phyloP scores from a whole-genome alignment of 2,888 invertebrate genomes.

The Siphlonurus alternatus region DNA sequence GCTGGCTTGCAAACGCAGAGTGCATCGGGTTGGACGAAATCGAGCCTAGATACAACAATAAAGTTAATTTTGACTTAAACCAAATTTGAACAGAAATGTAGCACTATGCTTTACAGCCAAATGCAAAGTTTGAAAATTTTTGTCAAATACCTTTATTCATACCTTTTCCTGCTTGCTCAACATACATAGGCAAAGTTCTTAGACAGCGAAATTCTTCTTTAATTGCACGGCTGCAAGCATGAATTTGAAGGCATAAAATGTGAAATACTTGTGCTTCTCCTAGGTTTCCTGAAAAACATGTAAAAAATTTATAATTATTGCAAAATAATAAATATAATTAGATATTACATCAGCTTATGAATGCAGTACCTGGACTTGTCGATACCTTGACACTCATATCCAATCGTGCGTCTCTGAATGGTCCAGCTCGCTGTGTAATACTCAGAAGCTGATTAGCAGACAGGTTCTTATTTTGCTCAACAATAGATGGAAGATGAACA shows the following conservation, averaged over 20 bases:
- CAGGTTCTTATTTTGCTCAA: constrained; percentile 11
- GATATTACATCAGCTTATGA: neutral
- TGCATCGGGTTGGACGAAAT: constrained; percentile 4
- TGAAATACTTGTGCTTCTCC: neutral
- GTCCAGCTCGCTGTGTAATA: neutral
- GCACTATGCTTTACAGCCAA: too few relatives aligned
- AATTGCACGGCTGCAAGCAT: neutral
- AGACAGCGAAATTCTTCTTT: constrained; percentile 8
- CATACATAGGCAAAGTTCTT: constrained; percentile 6
- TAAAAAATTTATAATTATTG: too few relatives aligned
- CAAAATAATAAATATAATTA: neutral
- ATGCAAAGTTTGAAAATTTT: too few relatives aligned
- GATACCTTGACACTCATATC: constrained; percentile 1
- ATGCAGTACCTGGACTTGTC: neutral
- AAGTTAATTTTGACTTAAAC: neutral
- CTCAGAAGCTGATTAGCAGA: constrained; percentile 4
- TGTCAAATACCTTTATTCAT: neutral
- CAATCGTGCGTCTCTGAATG: neutral
- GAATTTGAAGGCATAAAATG: neutral
- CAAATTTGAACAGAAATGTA: too few relatives aligned
- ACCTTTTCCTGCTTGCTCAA: neutral
- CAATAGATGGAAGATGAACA: constrained; percentile 26
- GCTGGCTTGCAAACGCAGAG: constrained; percentile 29
- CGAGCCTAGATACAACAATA: neutral
- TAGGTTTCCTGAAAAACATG: neutral